Evolutionary conservation across 2,888 invertebrate species (phyloP).

Genomic region (Stenodema calcarata): DNA sequence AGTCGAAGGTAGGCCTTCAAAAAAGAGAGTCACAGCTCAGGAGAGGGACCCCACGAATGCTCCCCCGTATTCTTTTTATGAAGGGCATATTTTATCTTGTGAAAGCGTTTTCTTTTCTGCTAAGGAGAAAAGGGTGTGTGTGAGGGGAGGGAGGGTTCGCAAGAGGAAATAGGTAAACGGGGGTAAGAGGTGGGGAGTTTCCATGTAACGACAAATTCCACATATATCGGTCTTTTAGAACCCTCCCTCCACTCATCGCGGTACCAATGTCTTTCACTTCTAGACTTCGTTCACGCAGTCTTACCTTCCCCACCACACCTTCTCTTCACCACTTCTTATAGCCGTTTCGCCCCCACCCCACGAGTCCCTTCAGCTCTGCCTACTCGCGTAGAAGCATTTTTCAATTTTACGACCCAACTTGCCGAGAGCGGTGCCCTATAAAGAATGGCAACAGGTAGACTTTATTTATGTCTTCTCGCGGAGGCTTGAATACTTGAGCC

Average conservation of each 20-base stretch:
- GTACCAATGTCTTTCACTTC: neutral
- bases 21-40: too few species aligned
- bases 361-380: neutral
- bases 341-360: neutral
- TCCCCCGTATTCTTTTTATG: too few species aligned
- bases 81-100: too few species aligned
- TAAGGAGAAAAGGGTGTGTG: neutral
- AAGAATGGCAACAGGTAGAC: constrained; percentile 49
- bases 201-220: constrained; percentile 38
- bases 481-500: constrained; percentile 30
- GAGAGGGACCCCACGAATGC: too few species aligned
- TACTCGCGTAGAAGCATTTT: constrained; percentile 30
- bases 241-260: neutral
- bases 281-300: neutral
- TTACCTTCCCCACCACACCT: neutral
- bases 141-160: neutral
- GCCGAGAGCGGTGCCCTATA: constrained; percentile 38
- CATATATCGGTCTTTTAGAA: constrained; percentile 10
- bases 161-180: neutral
- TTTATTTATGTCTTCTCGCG: constrained; percentile 45
- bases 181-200: neutral
- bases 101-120: neutral
- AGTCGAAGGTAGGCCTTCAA: too few species aligned
- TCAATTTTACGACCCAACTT: constrained; percentile 48
- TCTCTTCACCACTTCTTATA: neutral